Evolutionary conservation across 2,113 vertebrate species (phyloP), one percentile per base, ranked within the genome.

Genomic region (Sinocyclocheilus anshuiensis): DNA sequence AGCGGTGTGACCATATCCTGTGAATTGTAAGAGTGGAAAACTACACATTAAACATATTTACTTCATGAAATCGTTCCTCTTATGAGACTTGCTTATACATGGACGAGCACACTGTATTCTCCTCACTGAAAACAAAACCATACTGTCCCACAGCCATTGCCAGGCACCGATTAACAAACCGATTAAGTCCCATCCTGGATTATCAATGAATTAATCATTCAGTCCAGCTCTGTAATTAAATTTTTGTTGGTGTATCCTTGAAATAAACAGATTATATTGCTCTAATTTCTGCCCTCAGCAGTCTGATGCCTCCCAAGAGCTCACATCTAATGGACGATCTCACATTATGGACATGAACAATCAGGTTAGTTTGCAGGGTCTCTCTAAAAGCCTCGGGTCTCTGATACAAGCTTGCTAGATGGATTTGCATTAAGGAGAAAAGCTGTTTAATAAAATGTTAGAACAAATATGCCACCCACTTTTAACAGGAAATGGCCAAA

Each of bases 1-100:
- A 39, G 97, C 98, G 0, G 98, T 98, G 93, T 99, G 98, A 83
- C 98, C 98, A 72, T 99, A 99, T 42, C 98, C 98, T 99, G 90
- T 0, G 85, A 39, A 24, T 42, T 85, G 11, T 9, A 86, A 48
- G 1, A 2, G n/a, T 7, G 18, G 26, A 36, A 59, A 42, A 61
- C n/a, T 6, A 55, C 45, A 77, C 48, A 26, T 53, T 77, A 36
- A 78, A 59, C 20, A 61, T 39, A 79, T 42, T 63, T 29, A 22
- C 18, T 57, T 57, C 10, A 39, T 59, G 18, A 59, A 72, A 72
- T 22, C 0, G 4, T 72, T n/a, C 12, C 11, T 22, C 13, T 75
- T 11, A 15, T 18, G 55, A 79, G 3, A 61, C 55, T 24, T 36
- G 48, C 4, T 29, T 55, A 33, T 26, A 77, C 24, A 55, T 24